Percentiles rank a stretch among this genome's conserved stretches.
phyloP scores from a whole-genome alignment of 1,140 invertebrate species.

The Drosophila tristis region DNA sequence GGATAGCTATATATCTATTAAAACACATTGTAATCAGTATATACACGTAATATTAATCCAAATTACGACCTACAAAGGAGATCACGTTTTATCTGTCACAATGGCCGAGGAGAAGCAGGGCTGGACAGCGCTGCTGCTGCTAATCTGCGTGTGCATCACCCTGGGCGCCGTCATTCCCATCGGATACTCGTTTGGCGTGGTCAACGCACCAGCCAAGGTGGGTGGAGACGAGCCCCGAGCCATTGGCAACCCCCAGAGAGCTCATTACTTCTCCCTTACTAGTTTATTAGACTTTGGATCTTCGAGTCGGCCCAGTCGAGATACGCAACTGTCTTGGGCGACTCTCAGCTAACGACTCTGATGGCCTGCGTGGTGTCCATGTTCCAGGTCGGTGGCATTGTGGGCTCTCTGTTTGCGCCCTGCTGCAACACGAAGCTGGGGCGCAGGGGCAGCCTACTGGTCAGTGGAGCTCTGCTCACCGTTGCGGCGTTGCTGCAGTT shows the following conservation, averaged over 20 bases:
- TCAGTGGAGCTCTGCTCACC: constrained; percentile 28
- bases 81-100: not conserved
- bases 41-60: not conserved
- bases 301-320: constrained; percentile 86
- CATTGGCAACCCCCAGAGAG: constrained; percentile 23
- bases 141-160: constrained; percentile 36
- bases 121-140: constrained; percentile 23
- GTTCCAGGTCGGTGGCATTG: constrained; percentile 90
- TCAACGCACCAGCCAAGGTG: constrained; percentile 92
- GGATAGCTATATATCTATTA: too few relatives aligned
- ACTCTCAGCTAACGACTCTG: constrained; percentile 86
- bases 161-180: constrained; percentile 89
- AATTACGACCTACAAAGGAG: not conserved
- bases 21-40: not conserved
- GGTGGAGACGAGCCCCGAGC: not conserved
- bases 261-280: constrained; percentile 1
- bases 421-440: constrained; percentile 89
- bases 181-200: constrained; percentile 94
- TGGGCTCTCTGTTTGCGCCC: constrained; percentile 89
- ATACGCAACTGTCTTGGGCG: constrained; percentile 85
- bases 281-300: constrained; percentile 90
- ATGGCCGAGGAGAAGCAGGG: constrained; percentile 20
- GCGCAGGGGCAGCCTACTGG: constrained; percentile 80
- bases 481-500: constrained; percentile 86
- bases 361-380: constrained; percentile 92